These are phyloP conservation scores for Mirounga angustirostris DNA, from an alignment of 2,113 vertebrate genomes.

Conservation along the genomic window DNA sequence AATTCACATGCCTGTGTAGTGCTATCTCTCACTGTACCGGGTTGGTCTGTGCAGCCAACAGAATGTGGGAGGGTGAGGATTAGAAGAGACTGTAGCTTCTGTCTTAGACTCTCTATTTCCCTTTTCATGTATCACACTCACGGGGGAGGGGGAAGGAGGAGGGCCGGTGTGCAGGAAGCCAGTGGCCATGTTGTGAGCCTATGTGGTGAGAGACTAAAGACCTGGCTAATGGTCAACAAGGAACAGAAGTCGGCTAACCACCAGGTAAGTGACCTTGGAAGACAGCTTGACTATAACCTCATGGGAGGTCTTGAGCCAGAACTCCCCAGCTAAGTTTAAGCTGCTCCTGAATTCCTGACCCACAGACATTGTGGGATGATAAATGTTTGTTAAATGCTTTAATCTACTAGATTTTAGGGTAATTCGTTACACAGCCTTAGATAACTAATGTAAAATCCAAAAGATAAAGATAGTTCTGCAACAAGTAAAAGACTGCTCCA, in stretches of 20 bases:
- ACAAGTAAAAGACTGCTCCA: neutral
- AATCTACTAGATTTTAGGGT: neutral
- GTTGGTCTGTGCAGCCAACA: neutral
- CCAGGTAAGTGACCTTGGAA: neutral
- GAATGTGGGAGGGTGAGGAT: neutral
- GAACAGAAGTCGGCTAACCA: neutral
- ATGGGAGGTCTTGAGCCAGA: neutral
- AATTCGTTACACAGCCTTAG: neutral
- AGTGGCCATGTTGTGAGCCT: neutral
- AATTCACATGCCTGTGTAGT: accelerated
- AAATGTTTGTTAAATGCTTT: neutral
- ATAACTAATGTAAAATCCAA: neutral
- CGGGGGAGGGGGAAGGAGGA: neutral
- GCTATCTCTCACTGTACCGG: accelerated
- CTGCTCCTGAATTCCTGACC: neutral
- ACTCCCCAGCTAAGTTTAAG: neutral
- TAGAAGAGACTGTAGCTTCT: neutral
- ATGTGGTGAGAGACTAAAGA: neutral
- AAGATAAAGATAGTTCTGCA: neutral
- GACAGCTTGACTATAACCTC: neutral
- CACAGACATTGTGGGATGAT: neutral
- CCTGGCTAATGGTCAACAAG: neutral
- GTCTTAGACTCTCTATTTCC: neutral
- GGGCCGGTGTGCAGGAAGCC: neutral
- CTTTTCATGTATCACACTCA: neutral